Percentiles rank a stretch among this genome's conserved stretches.
Evolutionary conservation across 2,888 invertebrate genomes (phyloP).

Genomic region (Platycnemis pennipes): DNA sequence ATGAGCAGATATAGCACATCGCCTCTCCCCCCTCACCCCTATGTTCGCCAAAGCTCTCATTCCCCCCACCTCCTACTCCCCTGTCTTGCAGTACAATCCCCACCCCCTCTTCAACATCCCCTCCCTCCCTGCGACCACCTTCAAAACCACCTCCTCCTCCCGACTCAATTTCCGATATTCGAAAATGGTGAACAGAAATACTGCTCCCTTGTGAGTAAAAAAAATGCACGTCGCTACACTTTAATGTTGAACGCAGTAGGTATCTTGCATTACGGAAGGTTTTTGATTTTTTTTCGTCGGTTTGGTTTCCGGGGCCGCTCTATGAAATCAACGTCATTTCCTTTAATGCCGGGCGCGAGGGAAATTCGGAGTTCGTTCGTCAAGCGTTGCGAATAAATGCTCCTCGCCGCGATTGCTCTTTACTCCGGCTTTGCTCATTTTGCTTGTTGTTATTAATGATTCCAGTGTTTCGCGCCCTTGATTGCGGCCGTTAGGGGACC

Average conservation of each 20-base stretch:
- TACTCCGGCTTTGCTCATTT: neutral
- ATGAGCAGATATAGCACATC: constrained; percentile 46
- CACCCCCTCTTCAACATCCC: neutral
- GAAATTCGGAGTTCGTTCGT: neutral
- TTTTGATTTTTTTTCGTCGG: neutral
- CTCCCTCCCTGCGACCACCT: neutral
- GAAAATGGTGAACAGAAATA: constrained; percentile 36
- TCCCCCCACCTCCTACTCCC: neutral
- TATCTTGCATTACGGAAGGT: neutral
- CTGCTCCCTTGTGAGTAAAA: neutral
- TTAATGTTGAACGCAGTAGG: neutral
- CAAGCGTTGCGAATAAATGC: constrained; percentile 28
- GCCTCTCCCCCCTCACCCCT: neutral
- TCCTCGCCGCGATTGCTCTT: neutral
- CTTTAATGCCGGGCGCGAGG: constrained; percentile 13
- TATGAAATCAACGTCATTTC: constrained; percentile 18
- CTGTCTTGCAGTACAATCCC: neutral
- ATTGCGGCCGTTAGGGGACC: neutral
- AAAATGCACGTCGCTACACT: constrained; percentile 49
- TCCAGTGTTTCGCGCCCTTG: neutral
- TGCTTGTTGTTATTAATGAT: constrained; percentile 25
- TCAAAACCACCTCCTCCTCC: neutral
- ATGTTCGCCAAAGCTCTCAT: neutral
- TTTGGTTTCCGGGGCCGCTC: no score
- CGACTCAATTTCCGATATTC: constrained; percentile 27